Evolutionary conservation across 1,140 invertebrate genomes (phyloP).

Genomic region (Pachyrhynchus sulphureomaculatus): DNA sequence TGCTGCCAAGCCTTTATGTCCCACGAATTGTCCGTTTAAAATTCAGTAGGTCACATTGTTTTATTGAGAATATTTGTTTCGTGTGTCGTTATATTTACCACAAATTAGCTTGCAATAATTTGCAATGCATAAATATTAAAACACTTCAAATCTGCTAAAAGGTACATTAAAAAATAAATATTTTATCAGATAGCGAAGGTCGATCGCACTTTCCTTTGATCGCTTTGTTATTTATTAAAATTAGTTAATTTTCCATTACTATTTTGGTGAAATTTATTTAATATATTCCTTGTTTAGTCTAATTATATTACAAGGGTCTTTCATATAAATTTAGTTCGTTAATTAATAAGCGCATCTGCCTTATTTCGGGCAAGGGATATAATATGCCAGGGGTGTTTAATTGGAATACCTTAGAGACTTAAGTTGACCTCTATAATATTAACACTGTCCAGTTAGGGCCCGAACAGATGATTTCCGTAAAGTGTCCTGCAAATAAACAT

Average conservation of each 20-base stretch:
- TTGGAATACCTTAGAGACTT: constrained; percentile 22
- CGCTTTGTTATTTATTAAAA: not conserved
- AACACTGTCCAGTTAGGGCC: constrained; percentile 16
- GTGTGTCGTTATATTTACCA: no score
- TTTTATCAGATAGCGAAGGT: no score
- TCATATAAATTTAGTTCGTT: constrained; percentile 23
- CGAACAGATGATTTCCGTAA: constrained; percentile 7
- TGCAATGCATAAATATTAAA: no score
- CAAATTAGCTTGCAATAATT: no score
- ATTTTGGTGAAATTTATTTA: not conserved
- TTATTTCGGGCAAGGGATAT: constrained; percentile 16
- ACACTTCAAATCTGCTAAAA: no score
- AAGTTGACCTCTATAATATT: constrained; percentile 23
- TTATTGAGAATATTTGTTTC: no score
- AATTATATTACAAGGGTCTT: constrained; percentile 1
- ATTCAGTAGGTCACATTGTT: no score
- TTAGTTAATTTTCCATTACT: not conserved
- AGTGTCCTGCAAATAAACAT: constrained; percentile 5
- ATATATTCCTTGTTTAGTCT: not conserved
- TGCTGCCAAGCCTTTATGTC: no score
- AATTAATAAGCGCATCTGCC: constrained; percentile 22
- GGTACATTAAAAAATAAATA: no score
- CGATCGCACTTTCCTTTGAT: not conserved
- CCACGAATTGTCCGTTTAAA: no score
- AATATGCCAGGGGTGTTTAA: constrained; percentile 23